Conservation (phyloP, 2,888 invertebrate species). For the Cheilosia scutellata region DNA sequence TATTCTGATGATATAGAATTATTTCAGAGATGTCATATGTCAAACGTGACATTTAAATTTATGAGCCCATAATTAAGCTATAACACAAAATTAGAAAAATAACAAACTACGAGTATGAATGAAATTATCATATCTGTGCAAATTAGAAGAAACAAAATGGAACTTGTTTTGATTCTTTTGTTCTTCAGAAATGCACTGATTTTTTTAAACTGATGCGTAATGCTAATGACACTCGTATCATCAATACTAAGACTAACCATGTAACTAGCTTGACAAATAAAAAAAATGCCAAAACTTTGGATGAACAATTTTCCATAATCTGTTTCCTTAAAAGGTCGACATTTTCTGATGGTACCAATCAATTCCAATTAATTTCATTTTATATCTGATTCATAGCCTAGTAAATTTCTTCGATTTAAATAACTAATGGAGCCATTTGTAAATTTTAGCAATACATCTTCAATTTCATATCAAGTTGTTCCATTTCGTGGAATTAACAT, state of each 20-base stretch:
- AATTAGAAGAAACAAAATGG: not conserved
- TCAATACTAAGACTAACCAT: too few relatives aligned
- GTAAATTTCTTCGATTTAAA: not conserved
- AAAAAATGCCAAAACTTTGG: too few relatives aligned
- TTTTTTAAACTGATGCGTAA: too few relatives aligned
- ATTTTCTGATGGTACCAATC: not conserved
- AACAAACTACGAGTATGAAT: conserved; percentile 13
- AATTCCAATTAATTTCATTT: not conserved
- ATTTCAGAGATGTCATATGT: conserved; percentile 45
- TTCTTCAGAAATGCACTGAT: too few relatives aligned
- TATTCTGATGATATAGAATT: conserved; percentile 28
- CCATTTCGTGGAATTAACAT: not conserved
- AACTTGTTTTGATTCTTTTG: too few relatives aligned
- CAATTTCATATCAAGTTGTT: conserved; percentile 4
- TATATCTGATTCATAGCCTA: not conserved
- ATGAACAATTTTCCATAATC: not conserved
- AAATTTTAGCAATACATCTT: not conserved
- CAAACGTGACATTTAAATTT: conserved; percentile 51
- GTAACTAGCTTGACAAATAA: too few relatives aligned
- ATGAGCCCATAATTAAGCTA: conserved; percentile 42
- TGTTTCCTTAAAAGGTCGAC: not conserved
- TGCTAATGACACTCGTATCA: too few relatives aligned
- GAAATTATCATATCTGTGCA: not conserved
- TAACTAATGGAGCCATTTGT: conserved; percentile 18
- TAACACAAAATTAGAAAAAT: conserved; percentile 14